Evolutionary conservation across 35 echinoderm and acorn worm genomes (phyloP).

Genomic region (Anneissia japonica): DNA sequence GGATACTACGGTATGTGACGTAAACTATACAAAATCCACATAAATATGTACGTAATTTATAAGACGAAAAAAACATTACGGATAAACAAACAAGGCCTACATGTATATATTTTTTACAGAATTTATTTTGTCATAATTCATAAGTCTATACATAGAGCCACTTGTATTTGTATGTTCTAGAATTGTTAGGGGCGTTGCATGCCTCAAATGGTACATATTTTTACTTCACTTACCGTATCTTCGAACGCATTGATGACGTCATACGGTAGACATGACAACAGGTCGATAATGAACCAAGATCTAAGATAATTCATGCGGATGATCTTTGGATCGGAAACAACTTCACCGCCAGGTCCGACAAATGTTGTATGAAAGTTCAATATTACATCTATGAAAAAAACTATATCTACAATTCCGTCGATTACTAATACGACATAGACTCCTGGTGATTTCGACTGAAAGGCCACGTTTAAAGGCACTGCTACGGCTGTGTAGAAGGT

Average conservation of each 20-base stretch:
- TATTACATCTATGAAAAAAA: conserved; percentile 96
- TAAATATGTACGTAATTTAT: too few species aligned
- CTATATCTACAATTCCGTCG: conserved; percentile 81
- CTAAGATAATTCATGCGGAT: conserved; percentile 97
- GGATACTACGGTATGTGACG: too few species aligned
- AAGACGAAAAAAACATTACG: too few species aligned
- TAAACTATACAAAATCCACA: too few species aligned
- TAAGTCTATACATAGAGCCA: too few species aligned
- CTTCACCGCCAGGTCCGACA: conserved; percentile 90
- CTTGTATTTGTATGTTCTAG: too few species aligned
- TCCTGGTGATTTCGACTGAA: conserved; percentile 37
- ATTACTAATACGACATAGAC: conserved; percentile 84
- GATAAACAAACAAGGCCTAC: too few species aligned
- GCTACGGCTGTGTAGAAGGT: conserved; percentile 97
- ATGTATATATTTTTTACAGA: too few species aligned
- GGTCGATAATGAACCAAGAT: conserved; percentile 92
- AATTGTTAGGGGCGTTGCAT: too few species aligned
- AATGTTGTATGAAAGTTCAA: conserved; percentile 99
- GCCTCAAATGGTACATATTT: too few species aligned
- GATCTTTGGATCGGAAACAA: conserved; percentile 92
- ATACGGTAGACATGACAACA: conserved; percentile 98
- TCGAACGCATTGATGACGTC: conserved; percentile 99
- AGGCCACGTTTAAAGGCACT: conserved; percentile 97
- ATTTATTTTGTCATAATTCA: too few species aligned
- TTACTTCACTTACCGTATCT: conserved; percentile 60